Evolutionary conservation across 2,888 invertebrate genomes (phyloP), one percentile per base, ranked within the genome.

Genomic region (Erebia aethiops): DNA sequence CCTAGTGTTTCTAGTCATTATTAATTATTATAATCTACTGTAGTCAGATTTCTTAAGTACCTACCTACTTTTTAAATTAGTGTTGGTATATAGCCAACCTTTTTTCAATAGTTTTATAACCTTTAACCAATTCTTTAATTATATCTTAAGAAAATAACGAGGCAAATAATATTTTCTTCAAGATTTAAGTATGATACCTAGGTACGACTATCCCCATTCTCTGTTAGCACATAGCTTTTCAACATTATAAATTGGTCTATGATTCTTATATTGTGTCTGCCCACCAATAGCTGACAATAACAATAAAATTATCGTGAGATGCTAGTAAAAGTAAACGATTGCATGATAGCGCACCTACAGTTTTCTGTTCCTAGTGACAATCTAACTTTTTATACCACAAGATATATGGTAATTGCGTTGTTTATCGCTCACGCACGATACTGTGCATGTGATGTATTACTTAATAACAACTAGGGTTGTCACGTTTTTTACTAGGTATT

Each of bases 341-440:
- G 71, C 74, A 70, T 74, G 72, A 52, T 69, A 16, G 18, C 57
- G 46, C 65, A 61, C 14, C 67, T 21, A 41, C 41, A 51, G 58
- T 60, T 54, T 70, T 67, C 49, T 70, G 69, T 75, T 75, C 72
- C 75, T 67, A 46, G 66, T 61, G 67, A 71, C 52, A 61, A 70
- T 68, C 67, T 70, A 66, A 71, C 16, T 64, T 74, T 74, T 72
- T 72, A 70, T 66, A 63, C 56, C 16, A 69, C 57, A 74, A 70
- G 60, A 72, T 61, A 62, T 74, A 71, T 71, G 71, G 49, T 69
- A 72, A 72, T 69, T 67, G 18, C 51, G 66, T 63, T 64, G 68
- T 41, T 35, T 72, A 61, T 1, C 58, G 62, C 43, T 51, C 70
- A 64, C 69, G 74, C 74, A 74, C 61, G 21, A 8, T 72, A 65